Base-by-base conservation (phyloP, 2,888 invertebrate species). In the Melipona beecheii region DNA sequence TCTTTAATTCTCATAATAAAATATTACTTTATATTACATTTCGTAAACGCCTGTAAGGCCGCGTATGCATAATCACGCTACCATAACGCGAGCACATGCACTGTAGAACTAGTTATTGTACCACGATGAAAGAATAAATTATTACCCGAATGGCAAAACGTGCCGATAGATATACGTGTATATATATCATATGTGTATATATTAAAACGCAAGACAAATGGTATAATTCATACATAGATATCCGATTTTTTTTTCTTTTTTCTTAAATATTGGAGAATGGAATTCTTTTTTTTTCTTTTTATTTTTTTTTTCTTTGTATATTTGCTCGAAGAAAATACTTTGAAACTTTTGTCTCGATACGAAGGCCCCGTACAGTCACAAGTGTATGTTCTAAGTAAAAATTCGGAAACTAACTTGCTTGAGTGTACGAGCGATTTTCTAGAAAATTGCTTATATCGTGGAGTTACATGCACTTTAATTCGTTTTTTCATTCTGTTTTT, bases 1-100 rank as follows among this genome's bases (percentile, higher is more conserved):
- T 83, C 91, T 87, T 43, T 9, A 43, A 43, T 43, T 43, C 43
- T 80, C 88, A 91, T 92, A 92, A 88, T 91, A 92, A 92, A 92
- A 92, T 92, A 92, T 92, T 90, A 87, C 87, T 92, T 91, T 92
- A 87, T 90, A n/a, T n/a, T n/a, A 91, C 87, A 72, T 89, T 90
- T 90, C 86, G 81, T 89, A 87, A 82, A 87, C 86, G 90, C 90
- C 89, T 60, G 85, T 88, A 90, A 92, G 90, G 90, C 89, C 89
- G 87, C 91, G 85, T 83, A 86, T 83, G 88, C 85, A 73, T 86
- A 84, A 83, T 83, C 71, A 75, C 81, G 84, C 77, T 79, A 81
- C 84, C 78, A 81, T 81, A 83, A 88, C 87, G 84, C 88, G 75
- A 75, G 78, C 87, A 88, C 60, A 84, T 72, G 84, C 86, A 81